Percentiles rank a stretch among this genome's conserved stretches.
These are phyloP conservation scores for Reinhardtius hippoglossoides DNA, from an alignment of 2,113 vertebrate species.

Conservation along the genomic window DNA sequence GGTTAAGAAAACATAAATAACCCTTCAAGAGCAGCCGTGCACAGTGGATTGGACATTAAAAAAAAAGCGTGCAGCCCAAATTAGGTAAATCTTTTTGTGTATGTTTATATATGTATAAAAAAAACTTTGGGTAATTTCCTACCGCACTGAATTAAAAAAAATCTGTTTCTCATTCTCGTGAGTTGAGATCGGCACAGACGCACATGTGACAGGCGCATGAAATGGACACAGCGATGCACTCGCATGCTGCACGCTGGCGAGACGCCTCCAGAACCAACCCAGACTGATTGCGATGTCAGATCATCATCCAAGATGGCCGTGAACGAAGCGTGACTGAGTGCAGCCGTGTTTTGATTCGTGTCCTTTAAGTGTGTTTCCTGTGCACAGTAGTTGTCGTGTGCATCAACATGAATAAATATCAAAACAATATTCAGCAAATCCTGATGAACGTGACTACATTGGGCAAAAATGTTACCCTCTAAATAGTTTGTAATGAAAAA, in stretches of 20 bases:
- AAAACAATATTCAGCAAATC: constrained; percentile 4
- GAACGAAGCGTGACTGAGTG: constrained; percentile 42
- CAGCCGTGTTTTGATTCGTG: constrained; percentile 52
- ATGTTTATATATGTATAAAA: neutral
- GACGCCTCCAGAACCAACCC: constrained; percentile 30
- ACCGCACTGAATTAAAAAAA: constrained; percentile 27
- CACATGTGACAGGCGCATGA: constrained; percentile 4
- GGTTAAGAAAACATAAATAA: constrained; percentile 62
- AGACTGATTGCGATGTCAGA: constrained; percentile 43
- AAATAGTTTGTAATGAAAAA: neutral
- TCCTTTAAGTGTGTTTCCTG: constrained; percentile 26
- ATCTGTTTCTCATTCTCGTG: constrained; percentile 60
- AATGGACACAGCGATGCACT: constrained; percentile 4
- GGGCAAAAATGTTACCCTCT: neutral
- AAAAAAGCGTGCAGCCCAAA: constrained; percentile 28
- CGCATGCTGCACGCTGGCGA: constrained; percentile 1
- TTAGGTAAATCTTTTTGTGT: constrained; percentile 48
- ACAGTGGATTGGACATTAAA: neutral
- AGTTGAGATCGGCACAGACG: neutral
- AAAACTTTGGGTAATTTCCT: constrained; percentile 29
- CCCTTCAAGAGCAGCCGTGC: constrained; percentile 21
- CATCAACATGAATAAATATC: constrained; percentile 29
- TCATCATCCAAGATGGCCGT: constrained; percentile 53
- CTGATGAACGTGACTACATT: neutral
- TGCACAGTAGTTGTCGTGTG: constrained; percentile 37